phyloP scores from a whole-genome alignment of 2,113 vertebrate species.

The Peromyscus polionotus region DNA sequence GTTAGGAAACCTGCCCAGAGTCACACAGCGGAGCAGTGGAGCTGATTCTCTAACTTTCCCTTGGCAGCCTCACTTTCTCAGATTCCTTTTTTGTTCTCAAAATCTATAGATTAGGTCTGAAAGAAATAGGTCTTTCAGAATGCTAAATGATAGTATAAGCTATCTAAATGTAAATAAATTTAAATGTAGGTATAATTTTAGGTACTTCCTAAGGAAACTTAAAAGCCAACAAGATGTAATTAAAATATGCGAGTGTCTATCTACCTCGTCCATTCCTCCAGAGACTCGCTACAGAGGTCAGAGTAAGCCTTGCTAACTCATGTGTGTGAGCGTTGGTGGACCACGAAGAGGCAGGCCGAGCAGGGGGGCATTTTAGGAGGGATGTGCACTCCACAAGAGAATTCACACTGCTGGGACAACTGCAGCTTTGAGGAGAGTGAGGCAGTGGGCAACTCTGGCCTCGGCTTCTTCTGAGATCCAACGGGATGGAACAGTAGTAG shows the following conservation, averaged over 20 bases:
- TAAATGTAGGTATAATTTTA: not conserved
- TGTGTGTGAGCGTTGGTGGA: not conserved
- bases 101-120: not conserved
- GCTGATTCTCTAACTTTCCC: not conserved
- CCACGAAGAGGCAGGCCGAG: not conserved
- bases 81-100: not conserved
- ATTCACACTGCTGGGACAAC: not conserved
- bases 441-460: not conserved
- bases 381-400: not conserved
- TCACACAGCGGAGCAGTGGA: not conserved
- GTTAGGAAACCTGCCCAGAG: constrained; percentile 1
- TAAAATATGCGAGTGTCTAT: not conserved
- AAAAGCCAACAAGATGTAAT: not conserved
- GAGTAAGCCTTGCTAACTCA: not conserved
- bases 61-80: not conserved
- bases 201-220: not conserved
- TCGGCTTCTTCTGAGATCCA: not conserved
- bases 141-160: not conserved
- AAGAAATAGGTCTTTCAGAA: not conserved
- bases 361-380: constrained; percentile 8
- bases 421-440: not conserved
- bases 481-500: not conserved
- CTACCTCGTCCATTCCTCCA: not conserved
- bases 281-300: not conserved
- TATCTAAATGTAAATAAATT: not conserved